phyloP scores from a whole-genome alignment of 1,140 invertebrate genomes.

The Cephus cinctus region DNA sequence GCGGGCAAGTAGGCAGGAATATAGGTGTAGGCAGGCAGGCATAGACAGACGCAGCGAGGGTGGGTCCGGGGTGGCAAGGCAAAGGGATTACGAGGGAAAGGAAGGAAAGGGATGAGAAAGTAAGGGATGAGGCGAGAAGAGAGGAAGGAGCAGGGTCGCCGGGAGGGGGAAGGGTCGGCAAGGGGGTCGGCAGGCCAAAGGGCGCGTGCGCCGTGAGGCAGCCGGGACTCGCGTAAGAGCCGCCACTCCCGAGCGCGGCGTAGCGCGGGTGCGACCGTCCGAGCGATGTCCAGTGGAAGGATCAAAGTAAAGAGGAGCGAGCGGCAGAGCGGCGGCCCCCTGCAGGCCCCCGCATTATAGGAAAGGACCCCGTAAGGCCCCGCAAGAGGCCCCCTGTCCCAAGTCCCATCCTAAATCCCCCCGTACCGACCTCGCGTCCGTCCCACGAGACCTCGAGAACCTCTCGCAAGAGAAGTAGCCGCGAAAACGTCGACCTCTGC shows the following conservation, averaged over 20 bases:
- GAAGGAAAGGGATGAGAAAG: conserved; percentile 9
- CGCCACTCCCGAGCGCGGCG: conserved; percentile 57
- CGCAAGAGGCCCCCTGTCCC: conserved; percentile 15
- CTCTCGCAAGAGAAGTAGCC: conserved; percentile 15
- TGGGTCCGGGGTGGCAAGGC: conserved; percentile 1
- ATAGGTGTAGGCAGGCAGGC: too few species aligned
- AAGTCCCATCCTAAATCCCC: conserved; percentile 11
- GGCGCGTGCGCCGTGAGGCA: conserved; percentile 46
- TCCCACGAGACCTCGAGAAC: neutral
- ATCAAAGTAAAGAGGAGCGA: conserved; percentile 40
- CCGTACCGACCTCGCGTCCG: neutral
- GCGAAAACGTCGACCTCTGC: conserved; percentile 24
- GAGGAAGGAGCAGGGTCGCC: conserved; percentile 4
- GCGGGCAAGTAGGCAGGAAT: too few species aligned
- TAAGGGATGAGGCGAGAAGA: conserved; percentile 9
- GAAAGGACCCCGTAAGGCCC: conserved; percentile 24
- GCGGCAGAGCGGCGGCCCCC: conserved; percentile 34
- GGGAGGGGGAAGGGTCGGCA: neutral
- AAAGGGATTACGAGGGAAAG: neutral
- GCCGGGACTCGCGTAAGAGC: conserved; percentile 48
- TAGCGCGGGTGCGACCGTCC: conserved; percentile 54
- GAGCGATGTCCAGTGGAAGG: conserved; percentile 45
- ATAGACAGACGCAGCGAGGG: conserved; percentile 7
- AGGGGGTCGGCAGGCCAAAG: conserved; percentile 5
- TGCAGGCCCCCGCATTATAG: conserved; percentile 35